A percentile compares a stretch with the other conserved stretches of the same genome.
phyloP scores from a whole-genome alignment of 2,113 vertebrate species.

The Otis tarda region DNA sequence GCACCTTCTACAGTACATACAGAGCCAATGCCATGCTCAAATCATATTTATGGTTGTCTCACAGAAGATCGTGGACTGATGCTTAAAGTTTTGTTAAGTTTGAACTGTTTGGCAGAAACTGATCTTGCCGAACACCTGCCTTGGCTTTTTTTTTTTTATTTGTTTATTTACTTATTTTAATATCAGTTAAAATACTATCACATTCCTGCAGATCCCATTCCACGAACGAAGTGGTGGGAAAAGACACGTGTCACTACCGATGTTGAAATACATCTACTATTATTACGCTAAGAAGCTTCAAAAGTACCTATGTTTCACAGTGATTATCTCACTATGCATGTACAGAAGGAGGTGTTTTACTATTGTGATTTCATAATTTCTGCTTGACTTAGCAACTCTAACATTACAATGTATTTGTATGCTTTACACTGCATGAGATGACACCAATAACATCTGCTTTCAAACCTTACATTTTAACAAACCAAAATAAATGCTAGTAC shows the following conservation, averaged over 20 bases:
- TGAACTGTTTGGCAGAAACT: not conserved
- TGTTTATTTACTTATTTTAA: not conserved
- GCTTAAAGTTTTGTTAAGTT: not conserved
- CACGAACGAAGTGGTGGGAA: not conserved
- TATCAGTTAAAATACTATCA: not conserved
- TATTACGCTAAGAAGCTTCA: not conserved
- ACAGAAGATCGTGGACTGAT: not conserved
- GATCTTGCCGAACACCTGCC: not conserved
- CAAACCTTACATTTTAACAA: not conserved
- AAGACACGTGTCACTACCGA: accelerated
- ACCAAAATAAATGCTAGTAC: not conserved
- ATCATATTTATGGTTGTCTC: accelerated
- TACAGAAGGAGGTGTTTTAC: not conserved
- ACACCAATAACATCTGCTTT: not conserved
- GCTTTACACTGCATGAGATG: not conserved
- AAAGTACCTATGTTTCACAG: not conserved
- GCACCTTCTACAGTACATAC: not conserved
- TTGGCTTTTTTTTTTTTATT: not conserved
- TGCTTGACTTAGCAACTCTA: not conserved
- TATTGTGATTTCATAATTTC: not conserved
- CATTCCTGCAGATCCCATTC: not conserved
- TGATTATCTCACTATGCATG: not conserved
- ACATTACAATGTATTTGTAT: not conserved
- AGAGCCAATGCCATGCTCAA: not conserved
- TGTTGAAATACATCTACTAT: not conserved